Base-by-base conservation (phyloP, 1,140 invertebrate genomes). In the Drosophila azteca region DNA sequence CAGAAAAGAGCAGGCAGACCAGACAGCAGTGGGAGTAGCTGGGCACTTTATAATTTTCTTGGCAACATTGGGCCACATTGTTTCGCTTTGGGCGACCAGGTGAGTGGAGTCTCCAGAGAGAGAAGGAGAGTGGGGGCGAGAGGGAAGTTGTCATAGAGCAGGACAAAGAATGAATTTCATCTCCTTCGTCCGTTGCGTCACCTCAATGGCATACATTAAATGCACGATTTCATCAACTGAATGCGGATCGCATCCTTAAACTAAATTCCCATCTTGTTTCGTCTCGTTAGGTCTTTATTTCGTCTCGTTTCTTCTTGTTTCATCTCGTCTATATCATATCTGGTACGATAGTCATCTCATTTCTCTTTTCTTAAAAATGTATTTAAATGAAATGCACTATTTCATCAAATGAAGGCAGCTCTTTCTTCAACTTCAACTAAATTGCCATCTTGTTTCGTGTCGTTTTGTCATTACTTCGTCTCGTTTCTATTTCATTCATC, bases 11-110 rank as follows among this genome's bases (percentile, higher is more conserved):
- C 77, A 20, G 17, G 39, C 17, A 45, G 31, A 22, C 15, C 17
- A 45, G 31, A 22, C 15, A 15, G 6, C 35, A 39, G 11, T 39
- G 35, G 24, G 6, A n/a, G 48, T 52, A 59, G 59, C 61, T 48
- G 65, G 82, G 48, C 69, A 85, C 77, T 85, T 85, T 73, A 82
- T 77, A 78, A 78, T 82, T 78, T 74, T 71, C 62, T 55, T 59
- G 76, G 69, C 61, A 69, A 68, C 67, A 76, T 80, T 77, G 79
- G 65, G 53, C 58, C 59, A 72, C 67, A 81, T 77, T 81, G 78
- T 77, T 73, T 81, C 59, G 57, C 67, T 50, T 35, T 39, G 43
- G 58, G 69, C 58, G 58, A 39, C 50, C 68, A 49, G 66, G 51
- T 69, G 66, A 69, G 51, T 57, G 53, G 20, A 55, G 29, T 29